Percentiles rank a stretch among this genome's conserved stretches.
phyloP scores from a whole-genome alignment of 1,140 invertebrate species.

The Bombyx mori region DNA sequence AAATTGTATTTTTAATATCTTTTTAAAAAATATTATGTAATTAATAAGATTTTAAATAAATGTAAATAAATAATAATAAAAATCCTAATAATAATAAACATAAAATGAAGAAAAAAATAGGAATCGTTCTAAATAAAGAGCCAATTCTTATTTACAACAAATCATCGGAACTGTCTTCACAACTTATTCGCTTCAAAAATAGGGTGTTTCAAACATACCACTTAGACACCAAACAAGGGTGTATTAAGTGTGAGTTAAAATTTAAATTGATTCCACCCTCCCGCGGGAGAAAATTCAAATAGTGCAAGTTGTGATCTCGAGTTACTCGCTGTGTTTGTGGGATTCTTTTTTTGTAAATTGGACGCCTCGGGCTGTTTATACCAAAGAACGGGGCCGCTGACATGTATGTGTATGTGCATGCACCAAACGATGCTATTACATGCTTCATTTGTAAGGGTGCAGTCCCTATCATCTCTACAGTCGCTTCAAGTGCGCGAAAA shows the following conservation, averaged over 20 bases:
- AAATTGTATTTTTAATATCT: too few relatives aligned
- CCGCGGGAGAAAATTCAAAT: slow-evolving; percentile 64
- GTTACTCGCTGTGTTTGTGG: slow-evolving; percentile 56
- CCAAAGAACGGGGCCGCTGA: slow-evolving; percentile 45
- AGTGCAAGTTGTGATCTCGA: slow-evolving; percentile 63
- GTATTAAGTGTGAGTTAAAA: slow-evolving; percentile 71
- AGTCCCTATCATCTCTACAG: background rate
- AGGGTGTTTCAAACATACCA: slow-evolving; percentile 67
- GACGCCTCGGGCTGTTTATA: slow-evolving; percentile 58
- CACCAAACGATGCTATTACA: slow-evolving; percentile 35
- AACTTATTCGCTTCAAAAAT: slow-evolving; percentile 63
- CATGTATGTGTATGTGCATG: slow-evolving; percentile 34
- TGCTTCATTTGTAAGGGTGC: slow-evolving; percentile 51
- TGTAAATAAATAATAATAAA: too few relatives aligned
- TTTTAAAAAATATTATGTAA: too few relatives aligned
- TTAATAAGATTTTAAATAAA: too few relatives aligned
- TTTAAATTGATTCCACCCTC: slow-evolving; percentile 70
- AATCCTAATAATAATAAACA: too few relatives aligned
- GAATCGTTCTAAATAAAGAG: too few relatives aligned
- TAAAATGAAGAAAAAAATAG: too few relatives aligned
- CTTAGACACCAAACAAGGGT: slow-evolving; percentile 70
- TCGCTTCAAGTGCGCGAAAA: background rate
- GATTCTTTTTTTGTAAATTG: slow-evolving; percentile 68
- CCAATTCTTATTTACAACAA: background rate
- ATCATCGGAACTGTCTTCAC: slow-evolving; percentile 51